These are phyloP conservation scores for Mohoua ochrocephala DNA, from an alignment of 2,113 vertebrate species.

Conservation along the genomic window DNA sequence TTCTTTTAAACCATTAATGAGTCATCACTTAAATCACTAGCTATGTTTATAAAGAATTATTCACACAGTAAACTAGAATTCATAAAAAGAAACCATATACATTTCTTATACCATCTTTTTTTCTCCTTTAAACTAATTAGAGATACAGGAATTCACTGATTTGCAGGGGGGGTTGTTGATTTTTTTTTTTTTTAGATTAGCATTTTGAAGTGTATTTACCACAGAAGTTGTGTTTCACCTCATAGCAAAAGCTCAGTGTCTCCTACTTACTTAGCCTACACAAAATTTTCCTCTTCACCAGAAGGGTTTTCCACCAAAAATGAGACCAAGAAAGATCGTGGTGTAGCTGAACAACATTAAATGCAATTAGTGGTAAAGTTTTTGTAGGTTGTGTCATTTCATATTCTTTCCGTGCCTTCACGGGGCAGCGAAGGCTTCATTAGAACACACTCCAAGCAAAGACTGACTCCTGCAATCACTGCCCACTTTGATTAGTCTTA, in stretches of 20 bases:
- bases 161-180: not conserved
- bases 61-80: not conserved
- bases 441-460: not conserved
- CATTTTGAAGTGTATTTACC: not conserved
- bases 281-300: conserved; percentile 21
- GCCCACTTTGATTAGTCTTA: conserved; percentile 41
- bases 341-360: not conserved
- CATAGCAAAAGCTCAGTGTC: not conserved
- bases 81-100: not conserved
- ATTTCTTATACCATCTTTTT: not conserved
- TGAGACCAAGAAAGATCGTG: not conserved
- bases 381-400: conserved; percentile 37
- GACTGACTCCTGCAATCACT: not conserved
- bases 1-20: conserved; percentile 54
- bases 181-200: not conserved
- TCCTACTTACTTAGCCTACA: conserved; percentile 26
- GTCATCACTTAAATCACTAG: conserved; percentile 47
- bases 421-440: not conserved
- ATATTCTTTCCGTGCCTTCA: not conserved
- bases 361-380: conserved; percentile 36
- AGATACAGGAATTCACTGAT: not conserved
- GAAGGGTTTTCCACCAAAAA: conserved; percentile 15
- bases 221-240: not conserved
- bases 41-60: conserved; percentile 47
- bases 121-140: not conserved